Base-by-base conservation (phyloP, 2,113 vertebrate genomes). In the Chaenogobius annularis region DNA sequence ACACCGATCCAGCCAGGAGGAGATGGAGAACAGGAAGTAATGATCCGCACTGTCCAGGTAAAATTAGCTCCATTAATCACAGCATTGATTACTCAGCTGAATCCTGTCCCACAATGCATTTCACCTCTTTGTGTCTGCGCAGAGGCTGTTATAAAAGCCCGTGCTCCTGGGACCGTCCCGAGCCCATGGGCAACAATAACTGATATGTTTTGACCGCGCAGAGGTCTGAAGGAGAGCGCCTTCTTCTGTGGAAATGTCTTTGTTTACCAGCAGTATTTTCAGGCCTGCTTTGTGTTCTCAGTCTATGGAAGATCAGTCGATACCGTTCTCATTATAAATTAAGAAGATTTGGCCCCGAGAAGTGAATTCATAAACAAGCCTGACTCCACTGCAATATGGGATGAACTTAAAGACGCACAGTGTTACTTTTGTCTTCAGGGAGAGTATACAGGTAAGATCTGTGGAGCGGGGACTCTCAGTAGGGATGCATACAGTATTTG, bases 1-100 rank as follows among this genome's bases (percentile, higher is more conserved):
- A 59, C 54, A 73, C 48, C 75, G 80, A 78, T 9, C 37, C 61
- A 44, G 72, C 71, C 69, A 70, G 80, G 71, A 81, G 73, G 70
- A 74, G 81, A 83, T 44, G 71, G 74, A 83, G 79, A 78, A 74
- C 77, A 63, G 73, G 70, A 83, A 82, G 87, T 89, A 92, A 91
- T 90, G 85, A 93, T 89, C 89, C 77, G 6, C 80, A 72, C 80
- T 72, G 83, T 88, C 86, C 82, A 86, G 82, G 87, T 83, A 76
- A 90, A 92, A 93, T 93, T 90, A 91, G 80, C 87, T 88, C 87
- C 88, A 92, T 93, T 93, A 90, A 92, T 93, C 90, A 89, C 83
- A 54, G 19, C 82, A 92, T 93, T 86, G 91, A 92, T 91, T 83
- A 80, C 70, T 84, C 62, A 47, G 52, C 61, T 31, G 74, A 63